Conservation (phyloP, 2,888 invertebrate genomes). For the Lepidocyrtinus sp. region DNA sequence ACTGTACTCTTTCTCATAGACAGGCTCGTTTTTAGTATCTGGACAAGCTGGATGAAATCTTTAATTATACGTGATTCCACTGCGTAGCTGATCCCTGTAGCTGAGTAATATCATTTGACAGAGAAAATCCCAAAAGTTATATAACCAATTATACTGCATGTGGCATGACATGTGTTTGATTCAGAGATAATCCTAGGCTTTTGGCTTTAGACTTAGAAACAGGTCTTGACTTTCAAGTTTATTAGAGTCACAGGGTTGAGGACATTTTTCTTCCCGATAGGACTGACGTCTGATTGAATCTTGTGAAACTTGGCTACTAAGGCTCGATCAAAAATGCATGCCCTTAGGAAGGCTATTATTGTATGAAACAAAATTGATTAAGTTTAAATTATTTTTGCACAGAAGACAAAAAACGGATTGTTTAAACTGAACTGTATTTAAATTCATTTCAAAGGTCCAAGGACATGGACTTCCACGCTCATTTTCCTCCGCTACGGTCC, state of each 20-base stretch:
- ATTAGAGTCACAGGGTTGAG: too few species aligned
- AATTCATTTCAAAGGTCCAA: not conserved
- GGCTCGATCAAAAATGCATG: conserved; percentile 52
- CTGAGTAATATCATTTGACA: too few species aligned
- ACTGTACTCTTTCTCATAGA: too few species aligned
- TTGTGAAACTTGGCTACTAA: too few species aligned
- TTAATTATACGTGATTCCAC: too few species aligned
- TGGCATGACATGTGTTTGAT: not conserved
- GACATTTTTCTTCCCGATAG: too few species aligned
- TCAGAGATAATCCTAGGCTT: not conserved
- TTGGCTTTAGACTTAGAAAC: not conserved
- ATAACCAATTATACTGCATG: not conserved
- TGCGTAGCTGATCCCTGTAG: too few species aligned
- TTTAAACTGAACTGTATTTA: not conserved
- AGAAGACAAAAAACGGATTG: not conserved
- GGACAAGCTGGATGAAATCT: too few species aligned
- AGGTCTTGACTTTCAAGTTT: not conserved
- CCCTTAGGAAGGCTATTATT: conserved; percentile 34
- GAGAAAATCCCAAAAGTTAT: too few species aligned
- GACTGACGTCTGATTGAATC: too few species aligned
- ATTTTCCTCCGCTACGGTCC: conserved; percentile 73
- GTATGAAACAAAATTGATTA: too few species aligned
- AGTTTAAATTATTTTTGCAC: not conserved
- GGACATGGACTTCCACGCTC: conserved; percentile 6
- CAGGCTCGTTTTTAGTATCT: too few species aligned